Evolutionary conservation across 1,140 invertebrate genomes (phyloP).

Genomic region (Brachionus rotundiformis): DNA sequence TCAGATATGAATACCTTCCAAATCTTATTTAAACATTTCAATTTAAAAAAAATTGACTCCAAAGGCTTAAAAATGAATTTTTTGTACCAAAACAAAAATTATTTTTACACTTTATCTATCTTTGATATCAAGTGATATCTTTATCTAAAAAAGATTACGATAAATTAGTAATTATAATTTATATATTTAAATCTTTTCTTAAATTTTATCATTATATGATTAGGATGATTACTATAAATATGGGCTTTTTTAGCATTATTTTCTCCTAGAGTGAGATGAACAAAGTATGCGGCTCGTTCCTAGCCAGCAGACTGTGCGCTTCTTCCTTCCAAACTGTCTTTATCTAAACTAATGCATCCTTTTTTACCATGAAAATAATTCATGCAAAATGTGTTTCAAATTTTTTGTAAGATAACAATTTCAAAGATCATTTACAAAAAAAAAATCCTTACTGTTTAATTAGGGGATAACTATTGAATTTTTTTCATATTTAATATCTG

Average conservation of each 20-base stretch:
- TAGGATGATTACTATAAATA: slow-evolving; percentile 48
- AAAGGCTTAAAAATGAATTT: not conserved
- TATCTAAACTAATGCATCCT: not conserved
- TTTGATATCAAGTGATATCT: slow-evolving; percentile 51
- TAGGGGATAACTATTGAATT: slow-evolving; percentile 13
- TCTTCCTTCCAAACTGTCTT: not conserved
- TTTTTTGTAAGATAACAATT: slow-evolving; percentile 25
- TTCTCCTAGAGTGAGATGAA: not conserved
- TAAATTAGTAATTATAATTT: slow-evolving; percentile 51
- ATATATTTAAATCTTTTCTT: slow-evolving; percentile 50
- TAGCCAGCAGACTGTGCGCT: not conserved
- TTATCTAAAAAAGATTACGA: slow-evolving; percentile 51
- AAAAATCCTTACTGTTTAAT: slow-evolving; percentile 10
- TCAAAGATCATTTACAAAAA: not conserved
- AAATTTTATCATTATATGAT: slow-evolving; percentile 49
- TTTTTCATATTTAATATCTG: not conserved
- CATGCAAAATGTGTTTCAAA: slow-evolving; percentile 34
- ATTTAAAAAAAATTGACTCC: slow-evolving; percentile 1
- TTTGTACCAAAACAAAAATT: not conserved
- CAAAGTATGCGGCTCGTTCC: too few relatives aligned
- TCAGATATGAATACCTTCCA: not conserved
- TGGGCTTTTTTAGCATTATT: slow-evolving; percentile 5
- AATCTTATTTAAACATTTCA: not conserved
- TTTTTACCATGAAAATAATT: not conserved
- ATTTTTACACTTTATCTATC: slow-evolving; percentile 48